Base-by-base conservation (phyloP, 1,140 invertebrate species). In the Temnothorax nylanderi region DNA sequence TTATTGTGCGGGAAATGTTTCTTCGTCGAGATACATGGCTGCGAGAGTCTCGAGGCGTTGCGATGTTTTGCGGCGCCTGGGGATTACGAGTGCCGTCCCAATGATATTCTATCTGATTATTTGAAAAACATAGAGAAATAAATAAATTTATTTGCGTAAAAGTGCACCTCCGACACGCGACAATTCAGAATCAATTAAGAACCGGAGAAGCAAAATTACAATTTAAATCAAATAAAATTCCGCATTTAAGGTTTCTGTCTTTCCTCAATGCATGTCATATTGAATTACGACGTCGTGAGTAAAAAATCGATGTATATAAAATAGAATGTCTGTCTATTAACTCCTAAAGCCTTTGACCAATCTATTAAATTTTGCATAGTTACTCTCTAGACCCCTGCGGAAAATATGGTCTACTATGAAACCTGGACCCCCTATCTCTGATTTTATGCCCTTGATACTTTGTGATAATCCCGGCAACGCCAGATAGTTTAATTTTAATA, bases 81-180 rank as follows among this genome's bases (percentile, higher is more conserved):
- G 16, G 69, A 8, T 62, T 26, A 58, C 6, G 47, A 26, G 67
- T 16, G 18, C 11, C 26, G 34, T 71, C 47, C 49, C 54, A 51
- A 69, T 41, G 65, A 81, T 41, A 54, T 37, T 62, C 11, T 64
- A 44, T 21, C 71, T 77, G 1, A 74, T 78, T 26, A 47, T 34
- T 60, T 4, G n/a, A 18, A 77, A 26, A 65, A 85, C 4, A 78
- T 3, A 51, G 7, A 49, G 16, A 37, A 49, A n/a, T 8, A 41
- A 3, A 37, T 8, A 72, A 72, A 16, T 72, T 72, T 10, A 11
- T 47, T 72, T 18, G 16, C 37, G 18, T 44, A 32, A 71, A 71
- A 49, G 21, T 3, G 3, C 4, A 72, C 3, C 5, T 32, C 16
- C 26, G 13, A 21, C 4, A 11, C 0, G 13, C 16, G 26, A 16